Evolutionary conservation across 2,888 invertebrate genomes (phyloP), one percentile per base, ranked within the genome.

Genomic region (Julus scandinavius): DNA sequence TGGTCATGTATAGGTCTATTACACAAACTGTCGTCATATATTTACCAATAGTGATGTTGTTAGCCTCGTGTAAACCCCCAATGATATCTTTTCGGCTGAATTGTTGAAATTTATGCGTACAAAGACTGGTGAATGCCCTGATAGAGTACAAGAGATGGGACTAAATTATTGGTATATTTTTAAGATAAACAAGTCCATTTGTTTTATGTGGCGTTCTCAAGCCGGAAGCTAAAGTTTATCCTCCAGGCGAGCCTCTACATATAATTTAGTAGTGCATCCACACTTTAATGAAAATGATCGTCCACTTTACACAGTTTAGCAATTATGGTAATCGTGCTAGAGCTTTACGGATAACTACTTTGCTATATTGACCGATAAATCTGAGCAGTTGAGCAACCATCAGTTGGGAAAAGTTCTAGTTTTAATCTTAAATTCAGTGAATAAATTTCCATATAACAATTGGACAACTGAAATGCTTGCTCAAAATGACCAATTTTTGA

Each of bases 51-150:
- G 1, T 7, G 72, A 29, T 72, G 2, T 4, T 29, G 29, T 72
- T 2, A 5, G 72, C 29, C 20, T 29, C 29, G 29, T 29, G 29
- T 29, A 72, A 6, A 29, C 7, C 72, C n/a, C 1, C 20, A 72
- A 72, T 29, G 29, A 29, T 29, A 29, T 72, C 11, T 29, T 11
- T 9, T 9, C 72, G 29, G 72, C 72, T 9, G 29, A 72, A 72
- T 72, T 29, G 72, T 29, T 72, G 1, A 72, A 72, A 72, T 72
- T 72, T 72, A 72, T 72, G 3, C 72, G 72, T 72, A 7, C 72
- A 63, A 63, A n/a, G 72, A 9, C 72, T 29, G 72, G 72, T 72
- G 72, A 72, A 72, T 72, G 72, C 72, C 72, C 72, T 29, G 5
- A 29, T 72, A 20, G 72, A 29, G 29, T 29, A 20, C 15, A 72